These are phyloP conservation scores for Leucophenga maculata DNA, from an alignment of 2,888 invertebrate genomes.

Conservation along the genomic window DNA sequence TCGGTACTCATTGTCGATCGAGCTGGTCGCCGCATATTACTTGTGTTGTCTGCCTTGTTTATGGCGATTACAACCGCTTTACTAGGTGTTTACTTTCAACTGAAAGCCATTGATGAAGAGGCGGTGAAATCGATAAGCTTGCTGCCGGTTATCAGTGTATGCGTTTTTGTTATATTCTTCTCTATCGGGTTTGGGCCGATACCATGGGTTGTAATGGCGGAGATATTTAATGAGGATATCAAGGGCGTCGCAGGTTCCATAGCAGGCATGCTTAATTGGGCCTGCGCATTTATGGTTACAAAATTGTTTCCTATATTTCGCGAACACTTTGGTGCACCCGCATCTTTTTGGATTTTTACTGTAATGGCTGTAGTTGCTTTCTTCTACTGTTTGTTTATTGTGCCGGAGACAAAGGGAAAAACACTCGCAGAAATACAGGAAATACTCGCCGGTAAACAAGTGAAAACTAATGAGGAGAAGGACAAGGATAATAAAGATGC, in stretches of 20 bases:
- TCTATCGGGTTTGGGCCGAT: slow-evolving; percentile 88
- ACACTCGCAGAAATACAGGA: slow-evolving; percentile 62
- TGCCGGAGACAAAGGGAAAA: slow-evolving; percentile 74
- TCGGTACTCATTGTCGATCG: slow-evolving; percentile 84
- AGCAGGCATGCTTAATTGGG: slow-evolving; percentile 85
- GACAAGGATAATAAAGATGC: no score
- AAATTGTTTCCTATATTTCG: slow-evolving; percentile 78
- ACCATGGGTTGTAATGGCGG: slow-evolving; percentile 81
- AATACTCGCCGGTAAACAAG: slow-evolving; percentile 44
- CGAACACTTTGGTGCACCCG: slow-evolving; percentile 74
- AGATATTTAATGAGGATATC: slow-evolving; percentile 83
- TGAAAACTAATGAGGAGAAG: no score
- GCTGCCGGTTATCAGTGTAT: slow-evolving; percentile 82
- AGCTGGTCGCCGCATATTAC: slow-evolving; percentile 82
- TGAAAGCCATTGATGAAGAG: slow-evolving; percentile 55
- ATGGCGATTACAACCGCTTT: slow-evolving; percentile 80
- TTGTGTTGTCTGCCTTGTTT: slow-evolving; percentile 80
- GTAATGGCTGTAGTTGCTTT: slow-evolving; percentile 77
- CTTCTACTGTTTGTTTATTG: slow-evolving; percentile 77
- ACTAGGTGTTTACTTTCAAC: slow-evolving; percentile 79
- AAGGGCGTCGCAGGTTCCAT: slow-evolving; percentile 83
- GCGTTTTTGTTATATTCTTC: slow-evolving; percentile 84
- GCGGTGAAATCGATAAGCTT: slow-evolving; percentile 76
- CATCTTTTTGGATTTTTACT: slow-evolving; percentile 84
- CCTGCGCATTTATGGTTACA: slow-evolving; percentile 84